phyloP scores from a whole-genome alignment of 2,888 invertebrate genomes.

The Falcaria lacertinaria region DNA sequence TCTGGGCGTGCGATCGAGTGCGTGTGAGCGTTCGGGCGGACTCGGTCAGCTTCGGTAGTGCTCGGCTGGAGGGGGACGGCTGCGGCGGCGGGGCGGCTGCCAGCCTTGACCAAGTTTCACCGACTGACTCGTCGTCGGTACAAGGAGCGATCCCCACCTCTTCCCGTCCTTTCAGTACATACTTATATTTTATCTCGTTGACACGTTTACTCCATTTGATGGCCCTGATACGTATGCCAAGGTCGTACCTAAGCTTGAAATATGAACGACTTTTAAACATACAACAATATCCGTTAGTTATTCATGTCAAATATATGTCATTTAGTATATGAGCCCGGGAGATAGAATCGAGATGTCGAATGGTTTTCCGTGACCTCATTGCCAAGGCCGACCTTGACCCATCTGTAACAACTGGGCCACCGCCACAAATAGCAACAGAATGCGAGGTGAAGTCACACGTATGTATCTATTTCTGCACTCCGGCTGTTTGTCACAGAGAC shows the following conservation, averaged over 20 bases:
- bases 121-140: constrained; percentile 70
- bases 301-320: no score
- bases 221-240: constrained; percentile 52
- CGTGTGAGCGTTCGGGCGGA: constrained; percentile 53
- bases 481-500: constrained; percentile 60
- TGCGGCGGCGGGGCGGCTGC: constrained; percentile 43
- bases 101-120: constrained; percentile 80
- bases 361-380: constrained; percentile 43
- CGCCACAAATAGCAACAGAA: constrained; percentile 64
- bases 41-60: constrained; percentile 53
- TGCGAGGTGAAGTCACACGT: constrained; percentile 61
- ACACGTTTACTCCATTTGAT: constrained; percentile 67
- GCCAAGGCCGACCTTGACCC: constrained; percentile 69
- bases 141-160: constrained; percentile 76
- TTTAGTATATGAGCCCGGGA: neutral
- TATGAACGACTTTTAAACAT: neutral
- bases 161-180: constrained; percentile 70
- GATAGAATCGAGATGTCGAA: constrained; percentile 13
- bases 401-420: constrained; percentile 60
- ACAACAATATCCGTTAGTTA: no score
- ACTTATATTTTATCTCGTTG: constrained; percentile 57
- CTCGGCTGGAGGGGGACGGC: constrained; percentile 40
- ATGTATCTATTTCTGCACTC: constrained; percentile 62
- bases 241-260: constrained; percentile 31
- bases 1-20: constrained; percentile 60